phyloP scores from a whole-genome alignment of 1,140 invertebrate genomes.

The Drosophila tani region DNA sequence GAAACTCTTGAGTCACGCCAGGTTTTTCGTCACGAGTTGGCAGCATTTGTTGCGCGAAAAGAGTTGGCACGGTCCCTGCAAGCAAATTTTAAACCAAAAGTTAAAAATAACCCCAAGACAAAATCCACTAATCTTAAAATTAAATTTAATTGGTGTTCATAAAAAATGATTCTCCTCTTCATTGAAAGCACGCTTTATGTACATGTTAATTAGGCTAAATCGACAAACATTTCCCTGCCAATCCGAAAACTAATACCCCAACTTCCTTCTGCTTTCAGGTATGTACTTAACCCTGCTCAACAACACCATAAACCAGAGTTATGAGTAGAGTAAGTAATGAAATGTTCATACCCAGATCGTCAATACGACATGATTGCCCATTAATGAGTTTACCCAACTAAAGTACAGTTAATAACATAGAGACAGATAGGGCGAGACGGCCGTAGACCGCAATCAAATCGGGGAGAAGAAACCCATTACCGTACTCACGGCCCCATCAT shows the following conservation, averaged over 20 bases:
- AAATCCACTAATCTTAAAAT: background rate
- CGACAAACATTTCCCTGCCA: constrained; percentile 12
- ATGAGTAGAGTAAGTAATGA: constrained; percentile 48
- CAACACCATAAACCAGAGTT: constrained; percentile 25
- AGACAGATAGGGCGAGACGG: constrained; percentile 11
- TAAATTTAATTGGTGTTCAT: background rate
- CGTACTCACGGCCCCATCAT: constrained; percentile 29
- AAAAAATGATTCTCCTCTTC: background rate
- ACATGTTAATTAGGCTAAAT: constrained; percentile 8
- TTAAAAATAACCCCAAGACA: background rate
- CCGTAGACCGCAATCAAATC: constrained; percentile 35
- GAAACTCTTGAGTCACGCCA: constrained; percentile 2
- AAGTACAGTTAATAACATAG: constrained; percentile 27
- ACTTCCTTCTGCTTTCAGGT: constrained; percentile 52
- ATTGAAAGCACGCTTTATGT: background rate
- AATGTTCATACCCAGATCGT: constrained; percentile 40
- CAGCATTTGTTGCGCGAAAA: too few species aligned
- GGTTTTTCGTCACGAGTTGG: too few species aligned
- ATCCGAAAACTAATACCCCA: constrained; percentile 30
- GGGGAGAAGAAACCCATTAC: constrained; percentile 45
- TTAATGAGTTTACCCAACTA: constrained; percentile 38
- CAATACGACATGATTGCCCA: constrained; percentile 37
- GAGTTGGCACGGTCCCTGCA: too few species aligned
- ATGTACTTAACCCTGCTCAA: constrained; percentile 35
- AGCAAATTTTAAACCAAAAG: too few species aligned